These are phyloP conservation scores for Abrostola tripartita DNA, from an alignment of 2,888 invertebrate species.

Conservation along the genomic window DNA sequence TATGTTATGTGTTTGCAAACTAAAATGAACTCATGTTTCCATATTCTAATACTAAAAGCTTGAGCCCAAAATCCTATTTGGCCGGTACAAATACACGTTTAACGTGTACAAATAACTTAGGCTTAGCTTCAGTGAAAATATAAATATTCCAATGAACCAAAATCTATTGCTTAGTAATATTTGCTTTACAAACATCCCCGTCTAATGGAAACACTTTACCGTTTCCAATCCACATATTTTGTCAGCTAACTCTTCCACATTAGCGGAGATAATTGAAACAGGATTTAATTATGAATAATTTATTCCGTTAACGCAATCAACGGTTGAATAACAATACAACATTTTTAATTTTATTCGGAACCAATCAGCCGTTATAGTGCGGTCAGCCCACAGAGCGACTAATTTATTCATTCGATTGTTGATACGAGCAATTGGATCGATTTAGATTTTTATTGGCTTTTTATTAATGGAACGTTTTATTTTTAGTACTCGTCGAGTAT, in stretches of 20 bases:
- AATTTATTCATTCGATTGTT: conserved; percentile 54
- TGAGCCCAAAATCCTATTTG: conserved; percentile 1
- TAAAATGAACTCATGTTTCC: not conserved
- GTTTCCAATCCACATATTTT: conserved; percentile 6
- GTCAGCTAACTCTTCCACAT: conserved; percentile 21
- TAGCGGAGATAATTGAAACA: conserved; percentile 29
- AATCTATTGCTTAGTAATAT: not conserved
- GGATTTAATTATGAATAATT: conserved; percentile 32
- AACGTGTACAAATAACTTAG: not conserved
- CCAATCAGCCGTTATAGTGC: conserved; percentile 60
- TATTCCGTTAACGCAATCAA: conserved; percentile 30
- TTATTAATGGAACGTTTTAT: not conserved
- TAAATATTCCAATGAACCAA: conserved; percentile 2
- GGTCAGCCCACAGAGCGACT: conserved; percentile 58
- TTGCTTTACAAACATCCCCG: not conserved
- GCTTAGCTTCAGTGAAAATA: not conserved
- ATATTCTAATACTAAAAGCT: conserved; percentile 3
- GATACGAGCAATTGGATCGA: conserved; percentile 39
- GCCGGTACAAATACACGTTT: not conserved
- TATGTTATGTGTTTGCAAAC: not conserved
- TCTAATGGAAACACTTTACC: not conserved
- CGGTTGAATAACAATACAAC: conserved; percentile 37
- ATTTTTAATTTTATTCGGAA: conserved; percentile 61
- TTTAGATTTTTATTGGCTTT: conserved; percentile 37
- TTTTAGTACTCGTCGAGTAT: not conserved